phyloP scores from a whole-genome alignment of 2,113 vertebrate species.

The Neodon shergylaensis region DNA sequence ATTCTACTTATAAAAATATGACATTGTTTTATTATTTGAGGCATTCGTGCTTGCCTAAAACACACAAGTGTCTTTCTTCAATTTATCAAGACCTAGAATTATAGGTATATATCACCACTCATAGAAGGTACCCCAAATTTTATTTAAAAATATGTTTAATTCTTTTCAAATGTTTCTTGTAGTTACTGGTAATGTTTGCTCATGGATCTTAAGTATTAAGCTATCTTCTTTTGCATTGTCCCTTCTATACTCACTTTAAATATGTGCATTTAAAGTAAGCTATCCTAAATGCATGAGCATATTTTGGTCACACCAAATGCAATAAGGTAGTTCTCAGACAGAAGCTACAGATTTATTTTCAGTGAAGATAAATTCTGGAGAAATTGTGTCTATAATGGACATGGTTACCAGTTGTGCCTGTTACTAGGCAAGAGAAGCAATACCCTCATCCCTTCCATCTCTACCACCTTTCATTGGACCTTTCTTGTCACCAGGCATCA shows the following conservation, averaged over 20 bases:
- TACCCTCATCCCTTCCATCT: not conserved
- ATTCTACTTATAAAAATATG: not conserved
- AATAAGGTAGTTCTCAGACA: not conserved
- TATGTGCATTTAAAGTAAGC: not conserved
- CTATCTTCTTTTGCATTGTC: not conserved
- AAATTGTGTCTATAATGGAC: not conserved
- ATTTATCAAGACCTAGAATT: not conserved
- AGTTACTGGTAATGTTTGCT: not conserved
- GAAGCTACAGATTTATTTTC: not conserved
- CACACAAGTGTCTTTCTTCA: not conserved
- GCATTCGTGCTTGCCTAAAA: not conserved
- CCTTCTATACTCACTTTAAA: not conserved
- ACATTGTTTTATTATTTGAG: not conserved
- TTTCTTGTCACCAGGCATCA: constrained; percentile 44
- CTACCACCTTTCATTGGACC: not conserved
- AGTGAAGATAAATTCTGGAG: not conserved
- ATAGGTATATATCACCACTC: not conserved
- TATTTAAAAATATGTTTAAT: not conserved
- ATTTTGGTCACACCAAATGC: not conserved
- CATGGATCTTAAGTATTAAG: not conserved
- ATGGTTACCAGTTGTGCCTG: not conserved
- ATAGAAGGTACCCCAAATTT: not conserved
- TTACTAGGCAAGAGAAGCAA: not conserved
- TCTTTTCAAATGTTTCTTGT: not conserved
- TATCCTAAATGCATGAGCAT: not conserved